These are phyloP conservation scores for Scytalopus superciliaris DNA, from an alignment of 2,113 vertebrate species.

Conservation along the genomic window DNA sequence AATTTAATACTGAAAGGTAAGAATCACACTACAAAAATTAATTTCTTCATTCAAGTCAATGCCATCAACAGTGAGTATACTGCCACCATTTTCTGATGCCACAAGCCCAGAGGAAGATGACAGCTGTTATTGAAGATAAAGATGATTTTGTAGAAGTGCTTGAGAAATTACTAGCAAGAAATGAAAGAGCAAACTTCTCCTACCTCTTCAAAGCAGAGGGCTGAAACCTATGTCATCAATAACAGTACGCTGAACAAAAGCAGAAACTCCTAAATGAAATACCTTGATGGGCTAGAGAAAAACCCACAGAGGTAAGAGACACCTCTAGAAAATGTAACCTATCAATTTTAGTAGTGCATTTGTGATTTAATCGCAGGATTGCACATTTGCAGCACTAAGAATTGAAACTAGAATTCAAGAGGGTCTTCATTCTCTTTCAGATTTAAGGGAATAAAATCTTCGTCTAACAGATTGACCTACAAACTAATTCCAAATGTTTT, in stretches of 20 bases:
- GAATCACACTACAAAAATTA: neutral
- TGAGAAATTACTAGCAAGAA: constrained; percentile 17
- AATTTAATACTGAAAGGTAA: neutral
- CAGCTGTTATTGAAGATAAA: constrained; percentile 10
- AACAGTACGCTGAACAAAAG: constrained; percentile 20
- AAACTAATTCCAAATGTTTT: neutral
- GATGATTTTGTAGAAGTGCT: neutral
- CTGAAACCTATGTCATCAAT: constrained; percentile 3
- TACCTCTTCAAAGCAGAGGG: constrained; percentile 10
- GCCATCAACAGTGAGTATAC: neutral
- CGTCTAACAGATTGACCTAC: neutral
- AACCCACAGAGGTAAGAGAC: neutral
- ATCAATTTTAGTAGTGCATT: neutral
- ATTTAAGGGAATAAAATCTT: neutral
- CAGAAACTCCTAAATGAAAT: neutral
- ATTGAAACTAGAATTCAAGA: neutral
- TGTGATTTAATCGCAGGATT: neutral
- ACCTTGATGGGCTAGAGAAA: neutral
- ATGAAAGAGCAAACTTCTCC: constrained; percentile 22
- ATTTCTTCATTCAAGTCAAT: neutral
- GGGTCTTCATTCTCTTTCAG: neutral
- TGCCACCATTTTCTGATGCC: neutral
- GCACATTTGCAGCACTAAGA: neutral
- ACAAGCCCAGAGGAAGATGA: neutral
- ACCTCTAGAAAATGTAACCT: neutral